phyloP scores from a whole-genome alignment of 2,797 vertebrate species.

The Arremon brunneinucha region DNA sequence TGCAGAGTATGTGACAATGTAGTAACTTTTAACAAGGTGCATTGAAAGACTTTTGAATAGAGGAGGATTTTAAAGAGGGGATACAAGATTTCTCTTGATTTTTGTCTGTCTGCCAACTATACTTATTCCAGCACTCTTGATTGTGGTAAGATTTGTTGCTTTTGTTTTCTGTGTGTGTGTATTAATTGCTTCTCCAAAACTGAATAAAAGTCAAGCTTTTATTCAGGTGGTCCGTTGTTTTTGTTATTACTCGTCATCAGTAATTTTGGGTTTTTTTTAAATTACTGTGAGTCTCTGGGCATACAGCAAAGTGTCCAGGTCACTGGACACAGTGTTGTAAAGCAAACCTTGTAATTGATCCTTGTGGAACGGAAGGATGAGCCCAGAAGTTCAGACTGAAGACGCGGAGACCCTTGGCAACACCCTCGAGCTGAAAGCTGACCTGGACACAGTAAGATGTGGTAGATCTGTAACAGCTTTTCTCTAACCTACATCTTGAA shows the following conservation, averaged over 20 bases:
- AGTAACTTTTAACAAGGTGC: background rate
- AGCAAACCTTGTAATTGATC: conserved; percentile 45
- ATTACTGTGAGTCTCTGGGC: background rate
- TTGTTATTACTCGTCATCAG: background rate
- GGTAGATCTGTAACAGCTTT: background rate
- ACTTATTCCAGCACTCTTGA: background rate
- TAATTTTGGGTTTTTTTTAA: background rate
- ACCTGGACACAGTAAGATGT: conserved; percentile 9
- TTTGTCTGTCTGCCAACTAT: background rate
- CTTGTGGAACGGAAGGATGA: conserved; percentile 13
- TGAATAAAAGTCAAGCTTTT: background rate
- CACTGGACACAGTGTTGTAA: background rate
- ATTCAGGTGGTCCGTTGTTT: background rate
- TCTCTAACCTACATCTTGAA: background rate
- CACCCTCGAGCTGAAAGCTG: background rate
- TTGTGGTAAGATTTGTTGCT: background rate
- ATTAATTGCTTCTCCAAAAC: background rate
- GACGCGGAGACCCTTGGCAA: background rate
- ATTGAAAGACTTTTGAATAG: background rate
- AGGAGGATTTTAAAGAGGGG: background rate
- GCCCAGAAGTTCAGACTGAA: conserved; percentile 33
- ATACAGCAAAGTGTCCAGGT: background rate
- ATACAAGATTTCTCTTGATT: background rate
- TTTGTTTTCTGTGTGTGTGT: background rate
- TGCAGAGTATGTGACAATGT: background rate